Percentiles rank a stretch among this genome's conserved stretches.
Evolutionary conservation across 1,140 invertebrate genomes (phyloP).

Genomic region (Manduca sexta): DNA sequence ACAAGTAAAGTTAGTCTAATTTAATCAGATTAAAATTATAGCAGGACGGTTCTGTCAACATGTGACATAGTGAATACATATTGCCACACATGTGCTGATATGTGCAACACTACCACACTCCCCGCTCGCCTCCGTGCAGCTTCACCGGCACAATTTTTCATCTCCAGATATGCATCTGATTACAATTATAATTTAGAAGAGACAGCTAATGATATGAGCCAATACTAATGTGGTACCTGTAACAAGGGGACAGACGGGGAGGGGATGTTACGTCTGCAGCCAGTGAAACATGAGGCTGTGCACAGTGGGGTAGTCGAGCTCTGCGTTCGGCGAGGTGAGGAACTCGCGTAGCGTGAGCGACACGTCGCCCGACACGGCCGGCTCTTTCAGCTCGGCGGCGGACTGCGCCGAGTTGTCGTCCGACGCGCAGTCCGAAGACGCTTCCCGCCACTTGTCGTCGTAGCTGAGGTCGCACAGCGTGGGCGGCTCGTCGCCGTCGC

Average conservation of each 20-base stretch:
- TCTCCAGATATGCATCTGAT: conserved; percentile 1
- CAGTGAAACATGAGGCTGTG: conserved; percentile 70
- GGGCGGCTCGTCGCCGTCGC: conserved; percentile 58
- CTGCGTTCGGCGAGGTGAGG: conserved; percentile 54
- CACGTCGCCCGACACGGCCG: conserved; percentile 34
- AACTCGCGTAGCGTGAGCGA: conserved; percentile 52
- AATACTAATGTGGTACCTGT: conserved; percentile 16
- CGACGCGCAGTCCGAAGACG: conserved; percentile 53
- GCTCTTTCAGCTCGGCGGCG: conserved; percentile 39
- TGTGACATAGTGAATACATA: conserved; percentile 31
- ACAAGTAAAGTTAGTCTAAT: conserved; percentile 13
- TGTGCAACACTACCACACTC: conserved; percentile 40
- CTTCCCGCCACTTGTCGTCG: conserved; percentile 57
- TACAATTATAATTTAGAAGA: conserved; percentile 5
- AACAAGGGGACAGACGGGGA: conserved; percentile 9
- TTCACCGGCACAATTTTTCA: neutral
- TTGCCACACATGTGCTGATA: conserved; percentile 47
- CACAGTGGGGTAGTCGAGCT: conserved; percentile 62
- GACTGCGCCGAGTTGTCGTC: conserved; percentile 63
- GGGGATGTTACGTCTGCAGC: conserved; percentile 61
- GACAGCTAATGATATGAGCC: conserved; percentile 19
- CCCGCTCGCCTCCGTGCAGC: neutral
- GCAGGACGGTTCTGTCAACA: conserved; percentile 58
- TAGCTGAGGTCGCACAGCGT: conserved; percentile 59
- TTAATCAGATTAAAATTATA: conserved; percentile 40